Percentiles rank a stretch among this genome's conserved stretches.
Evolutionary conservation across 1,140 invertebrate species (phyloP).

Genomic region (Antheraea mylitta): DNA sequence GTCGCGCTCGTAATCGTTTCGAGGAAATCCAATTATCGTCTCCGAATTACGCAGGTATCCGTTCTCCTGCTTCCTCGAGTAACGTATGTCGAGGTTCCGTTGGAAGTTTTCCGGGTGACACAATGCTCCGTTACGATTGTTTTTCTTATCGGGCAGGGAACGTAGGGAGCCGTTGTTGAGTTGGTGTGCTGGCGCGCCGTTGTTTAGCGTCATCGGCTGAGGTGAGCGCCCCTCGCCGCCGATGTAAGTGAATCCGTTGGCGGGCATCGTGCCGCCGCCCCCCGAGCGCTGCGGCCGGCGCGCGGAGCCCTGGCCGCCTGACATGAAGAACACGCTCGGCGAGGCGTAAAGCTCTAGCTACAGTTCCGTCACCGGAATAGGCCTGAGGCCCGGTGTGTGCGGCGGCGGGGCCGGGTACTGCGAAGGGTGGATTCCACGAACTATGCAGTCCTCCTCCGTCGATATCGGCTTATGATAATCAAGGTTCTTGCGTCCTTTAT

Average conservation of each 20-base stretch:
- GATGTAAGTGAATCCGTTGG: constrained; percentile 87
- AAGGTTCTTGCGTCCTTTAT: constrained; percentile 89
- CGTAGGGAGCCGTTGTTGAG: constrained; percentile 75
- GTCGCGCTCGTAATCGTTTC: constrained; percentile 48
- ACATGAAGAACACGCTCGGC: constrained; percentile 85
- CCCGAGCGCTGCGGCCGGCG: constrained; percentile 78
- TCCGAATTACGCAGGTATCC: constrained; percentile 70
- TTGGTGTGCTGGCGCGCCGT: constrained; percentile 70
- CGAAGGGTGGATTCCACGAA: constrained; percentile 79
- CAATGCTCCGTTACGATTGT: constrained; percentile 65
- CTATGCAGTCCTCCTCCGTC: constrained; percentile 89
- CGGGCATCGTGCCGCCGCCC: constrained; percentile 84
- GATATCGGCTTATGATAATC: constrained; percentile 94
- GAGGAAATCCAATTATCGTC: constrained; percentile 63
- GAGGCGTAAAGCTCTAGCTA: constrained; percentile 94
- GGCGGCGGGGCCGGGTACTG: constrained; percentile 80
- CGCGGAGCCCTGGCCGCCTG: constrained; percentile 77
- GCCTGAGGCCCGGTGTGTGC: constrained; percentile 81
- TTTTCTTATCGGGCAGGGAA: constrained; percentile 69
- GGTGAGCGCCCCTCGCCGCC: constrained; percentile 79
- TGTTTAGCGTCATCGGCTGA: constrained; percentile 73
- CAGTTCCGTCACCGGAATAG: constrained; percentile 94
- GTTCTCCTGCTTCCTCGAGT: constrained; percentile 73
- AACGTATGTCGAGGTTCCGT: constrained; percentile 70
- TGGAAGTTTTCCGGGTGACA: constrained; percentile 74